phyloP scores from a whole-genome alignment of 2,888 invertebrate species.

The Ectemnius lituratus region DNA sequence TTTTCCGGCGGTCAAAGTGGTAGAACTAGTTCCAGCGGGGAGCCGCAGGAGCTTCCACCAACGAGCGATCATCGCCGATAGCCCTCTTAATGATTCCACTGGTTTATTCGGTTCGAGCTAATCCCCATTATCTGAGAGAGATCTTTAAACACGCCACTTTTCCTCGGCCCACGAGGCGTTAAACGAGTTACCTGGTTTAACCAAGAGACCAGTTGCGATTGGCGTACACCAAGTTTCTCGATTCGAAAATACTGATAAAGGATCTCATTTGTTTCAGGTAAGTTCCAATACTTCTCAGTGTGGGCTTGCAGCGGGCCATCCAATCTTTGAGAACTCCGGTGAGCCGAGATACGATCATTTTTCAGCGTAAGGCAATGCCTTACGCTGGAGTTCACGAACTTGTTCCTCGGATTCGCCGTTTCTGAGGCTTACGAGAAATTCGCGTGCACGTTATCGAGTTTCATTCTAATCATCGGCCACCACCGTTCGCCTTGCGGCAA shows the following conservation, averaged over 20 bases:
- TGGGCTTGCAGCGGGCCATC: slow-evolving; percentile 7
- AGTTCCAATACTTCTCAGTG: slow-evolving; percentile 24
- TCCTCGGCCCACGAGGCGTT: no score
- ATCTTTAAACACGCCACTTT: no score
- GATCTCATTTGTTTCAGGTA: slow-evolving; percentile 50
- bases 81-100: background rate
- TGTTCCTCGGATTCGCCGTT: slow-evolving; percentile 34
- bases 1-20: no score
- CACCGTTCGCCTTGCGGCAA: slow-evolving; percentile 1
- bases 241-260: slow-evolving; percentile 25
- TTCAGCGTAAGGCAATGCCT: slow-evolving; percentile 23
- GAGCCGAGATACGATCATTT: slow-evolving; percentile 38
- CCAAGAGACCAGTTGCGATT: no score
- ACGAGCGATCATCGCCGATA: background rate
- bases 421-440: slow-evolving; percentile 33
- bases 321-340: slow-evolving; percentile 26
- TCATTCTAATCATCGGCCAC: slow-evolving; percentile 37
- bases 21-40: background rate
- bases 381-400: slow-evolving; percentile 28
- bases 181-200: no score
- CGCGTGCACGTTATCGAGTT: slow-evolving; percentile 41
- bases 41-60: background rate
- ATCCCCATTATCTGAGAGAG: no score
- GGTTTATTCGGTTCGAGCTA: no score
- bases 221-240: background rate